phyloP scores from a whole-genome alignment of 1,140 invertebrate genomes.

The Orchestia grillus region DNA sequence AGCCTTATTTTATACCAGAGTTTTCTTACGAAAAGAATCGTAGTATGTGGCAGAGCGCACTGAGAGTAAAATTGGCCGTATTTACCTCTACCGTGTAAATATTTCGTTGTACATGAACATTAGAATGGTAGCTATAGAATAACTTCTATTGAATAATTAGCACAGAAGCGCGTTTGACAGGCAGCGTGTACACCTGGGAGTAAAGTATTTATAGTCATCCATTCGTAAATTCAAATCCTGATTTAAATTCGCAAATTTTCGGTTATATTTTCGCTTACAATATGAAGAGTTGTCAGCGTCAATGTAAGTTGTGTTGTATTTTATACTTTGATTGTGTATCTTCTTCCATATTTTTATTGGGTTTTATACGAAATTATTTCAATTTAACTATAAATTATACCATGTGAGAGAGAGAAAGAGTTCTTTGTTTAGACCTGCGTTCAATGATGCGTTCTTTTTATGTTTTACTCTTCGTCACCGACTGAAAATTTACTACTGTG shows the following conservation, averaged over 20 bases:
- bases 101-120: conserved; percentile 3
- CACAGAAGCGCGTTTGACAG: neutral
- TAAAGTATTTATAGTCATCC: neutral
- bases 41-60: neutral
- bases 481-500: neutral
- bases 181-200: neutral
- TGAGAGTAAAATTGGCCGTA: neutral
- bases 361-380: neutral
- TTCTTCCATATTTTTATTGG: neutral
- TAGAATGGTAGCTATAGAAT: neutral
- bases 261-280: neutral
- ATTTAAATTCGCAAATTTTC: neutral
- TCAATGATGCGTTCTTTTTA: neutral
- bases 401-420: neutral
- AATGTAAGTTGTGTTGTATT: neutral
- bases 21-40: conserved; percentile 15
- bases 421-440: neutral
- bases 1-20: conserved; percentile 51
- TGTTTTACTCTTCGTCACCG: neutral
- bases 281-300: neutral
- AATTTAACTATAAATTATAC: neutral
- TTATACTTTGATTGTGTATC: neutral
- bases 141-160: neutral
- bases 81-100: conserved; percentile 31
- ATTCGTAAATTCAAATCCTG: neutral